Percentiles rank a stretch among this genome's conserved stretches.
Evolutionary conservation across 92 coral and sea anemone species (phyloP).

Genomic region (Porites evermanni): DNA sequence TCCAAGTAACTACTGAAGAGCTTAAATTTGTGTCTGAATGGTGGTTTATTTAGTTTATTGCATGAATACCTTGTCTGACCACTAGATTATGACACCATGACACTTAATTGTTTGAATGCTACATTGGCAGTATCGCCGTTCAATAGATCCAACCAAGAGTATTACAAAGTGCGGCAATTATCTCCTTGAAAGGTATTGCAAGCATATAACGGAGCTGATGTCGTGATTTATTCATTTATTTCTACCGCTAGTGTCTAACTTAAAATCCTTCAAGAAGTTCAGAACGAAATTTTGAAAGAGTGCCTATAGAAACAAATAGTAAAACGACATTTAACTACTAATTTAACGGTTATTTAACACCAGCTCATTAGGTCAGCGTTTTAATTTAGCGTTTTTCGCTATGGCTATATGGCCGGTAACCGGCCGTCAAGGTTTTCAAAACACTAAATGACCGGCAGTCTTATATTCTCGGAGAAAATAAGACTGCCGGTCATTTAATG

Average conservation of each 20-base stretch:
- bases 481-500: no score
- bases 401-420: no score
- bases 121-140: background rate
- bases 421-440: no score
- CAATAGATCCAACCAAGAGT: constrained; percentile 3
- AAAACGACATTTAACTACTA: no score
- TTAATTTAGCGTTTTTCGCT: no score
- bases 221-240: background rate
- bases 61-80: constrained; percentile 28
- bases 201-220: background rate
- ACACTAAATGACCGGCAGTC: no score
- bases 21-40: background rate
- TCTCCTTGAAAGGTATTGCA: background rate
- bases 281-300: no score
- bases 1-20: background rate
- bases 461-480: no score
- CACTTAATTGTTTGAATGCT: constrained; percentile 9
- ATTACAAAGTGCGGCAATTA: background rate
- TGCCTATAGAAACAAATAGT: no score
- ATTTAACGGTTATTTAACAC: background rate
- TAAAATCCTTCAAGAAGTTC: background rate
- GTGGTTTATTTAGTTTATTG: constrained; percentile 10
- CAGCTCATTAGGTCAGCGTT: no score
- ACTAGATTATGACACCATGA: background rate
- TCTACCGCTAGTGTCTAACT: background rate